Percentiles rank a stretch among this genome's conserved stretches.
These are phyloP conservation scores for Cataglyphis hispanica DNA, from an alignment of 1,140 invertebrate species.

Conservation along the genomic window DNA sequence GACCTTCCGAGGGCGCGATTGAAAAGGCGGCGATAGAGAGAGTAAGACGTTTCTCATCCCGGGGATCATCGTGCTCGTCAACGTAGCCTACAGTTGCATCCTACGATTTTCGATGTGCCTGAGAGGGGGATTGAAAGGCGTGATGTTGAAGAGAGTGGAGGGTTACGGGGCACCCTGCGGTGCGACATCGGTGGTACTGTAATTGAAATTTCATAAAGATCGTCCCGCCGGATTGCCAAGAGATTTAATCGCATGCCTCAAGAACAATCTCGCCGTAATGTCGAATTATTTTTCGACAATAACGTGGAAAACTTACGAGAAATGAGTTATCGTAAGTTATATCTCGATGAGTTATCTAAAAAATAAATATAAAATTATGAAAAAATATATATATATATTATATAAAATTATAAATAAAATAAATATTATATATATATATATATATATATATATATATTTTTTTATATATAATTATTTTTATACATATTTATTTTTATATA, in stretches of 20 bases:
- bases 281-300: background rate
- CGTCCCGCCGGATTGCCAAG: constrained; percentile 3
- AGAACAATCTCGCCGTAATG: constrained; percentile 8
- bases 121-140: constrained; percentile 62
- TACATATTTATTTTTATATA: too few species aligned
- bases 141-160: constrained; percentile 50
- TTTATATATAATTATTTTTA: too few species aligned
- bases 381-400: too few species aligned
- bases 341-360: too few species aligned
- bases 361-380: too few species aligned
- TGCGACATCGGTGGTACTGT: constrained; percentile 60
- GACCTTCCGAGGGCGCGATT: constrained; percentile 37
- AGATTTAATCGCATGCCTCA: constrained; percentile 37
- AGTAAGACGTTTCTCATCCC: constrained; percentile 64
- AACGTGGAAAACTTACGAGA: background rate
- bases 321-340: too few species aligned
- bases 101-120: constrained; percentile 44
- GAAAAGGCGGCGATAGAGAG: constrained; percentile 51
- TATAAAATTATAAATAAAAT: too few species aligned
- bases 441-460: too few species aligned
- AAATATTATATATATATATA: too few species aligned
- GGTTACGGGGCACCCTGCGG: constrained; percentile 59
- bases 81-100: constrained; percentile 62
- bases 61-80: constrained; percentile 48
- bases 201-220: constrained; percentile 68